Base-by-base conservation (phyloP, 1,140 invertebrate species). In the Bradysia coprophila region DNA sequence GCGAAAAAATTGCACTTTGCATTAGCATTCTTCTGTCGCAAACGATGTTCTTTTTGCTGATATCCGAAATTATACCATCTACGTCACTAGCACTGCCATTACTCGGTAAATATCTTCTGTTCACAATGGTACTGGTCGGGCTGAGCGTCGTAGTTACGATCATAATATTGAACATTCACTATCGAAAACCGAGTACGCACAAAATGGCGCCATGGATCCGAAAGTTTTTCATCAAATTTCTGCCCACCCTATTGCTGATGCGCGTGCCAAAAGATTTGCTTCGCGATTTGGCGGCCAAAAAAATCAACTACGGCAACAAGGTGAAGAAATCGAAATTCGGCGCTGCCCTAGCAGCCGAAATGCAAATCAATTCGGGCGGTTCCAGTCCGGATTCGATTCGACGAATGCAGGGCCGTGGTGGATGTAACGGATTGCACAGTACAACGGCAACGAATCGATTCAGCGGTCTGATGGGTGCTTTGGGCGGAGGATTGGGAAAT, bases 21-120 rank as follows among this genome's bases (percentile, higher is more conserved):
- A 98, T 99, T 51, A 96, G 92, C 49, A 98, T 99, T 52, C 73
- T 99, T 1, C 75, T 99, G 15, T 98, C 96, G 1, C 85, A 98
- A 58, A 98, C 93, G 11, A 97, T 99, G 78, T 99, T 99, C 67
- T 98, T 99, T 67, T 66, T 99, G 45, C 76, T 99, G 5, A 88
- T 99, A 51, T 94, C 86, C 0, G 89, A 94, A 68, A 95, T 98
- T 50, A 98, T 98, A 63, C 96, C 96, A 1, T 95, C 95, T 0
- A 99, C 95, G 1, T 98, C 93, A 3, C 65, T 98, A 33, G 93
- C 94, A 1, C 68, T 99, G 22, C 95, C 96, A 5, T 66, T 99
- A 3, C 73, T 99, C 13, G 94, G 95, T 21, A 98, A 98, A 64
- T 99, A 98, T 64, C 73, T 99, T 1, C 72, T 99, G 1, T 99